Evolutionary conservation across 1,140 invertebrate genomes (phyloP), one percentile per base, ranked within the genome.

Genomic region (Venturia canescens): DNA sequence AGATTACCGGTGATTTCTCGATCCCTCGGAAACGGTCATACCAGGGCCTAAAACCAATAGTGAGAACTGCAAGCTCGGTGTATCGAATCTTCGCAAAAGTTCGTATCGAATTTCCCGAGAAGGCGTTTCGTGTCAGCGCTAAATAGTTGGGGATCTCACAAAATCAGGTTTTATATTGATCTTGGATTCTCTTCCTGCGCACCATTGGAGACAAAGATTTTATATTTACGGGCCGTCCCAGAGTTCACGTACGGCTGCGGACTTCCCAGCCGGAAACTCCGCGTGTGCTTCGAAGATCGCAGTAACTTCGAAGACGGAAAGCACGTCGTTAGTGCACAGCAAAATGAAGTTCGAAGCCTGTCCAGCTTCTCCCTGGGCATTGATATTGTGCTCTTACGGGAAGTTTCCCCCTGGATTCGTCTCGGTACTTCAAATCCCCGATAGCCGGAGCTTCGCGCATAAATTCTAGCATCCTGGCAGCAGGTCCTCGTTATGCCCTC

Each of bases 341-440:
- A 53, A n/a, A n/a, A n/a, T 53, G 50, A 15, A 53, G 2, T 34
- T 34, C 3, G n/a, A 53, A 53, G 15, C n/a, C n/a, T n/a, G n/a
- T n/a, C 50, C 13, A 4, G 2, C 3, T 53, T 53, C 50, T 3
- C 50, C 15, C n/a, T 53, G 50, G 15, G 50, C n/a, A n/a, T 53
- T 11, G 50, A 21, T 38, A 23, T 71, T 38, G 44, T 44, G 34
- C 69, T 71, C 31, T 44, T 34, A 38, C 31, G 31, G 34, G 69
- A 71, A 71, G 69, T 34, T 15, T 71, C 69, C 31, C 66, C 31
- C 66, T 23, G 69, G 69, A 71, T 71, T 71, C 18, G 69, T 71
- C 21, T 38, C 69, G 69, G 69, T 71, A 21, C 31, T 71, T 71
- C 34, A 23, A 71, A 34, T 13, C n/a, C 50, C 3, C 44, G 69